Percentiles rank a stretch among this genome's conserved stretches.
Conservation (phyloP, 2,888 invertebrate species). For the Tenthredo scrophulariae region DNA sequence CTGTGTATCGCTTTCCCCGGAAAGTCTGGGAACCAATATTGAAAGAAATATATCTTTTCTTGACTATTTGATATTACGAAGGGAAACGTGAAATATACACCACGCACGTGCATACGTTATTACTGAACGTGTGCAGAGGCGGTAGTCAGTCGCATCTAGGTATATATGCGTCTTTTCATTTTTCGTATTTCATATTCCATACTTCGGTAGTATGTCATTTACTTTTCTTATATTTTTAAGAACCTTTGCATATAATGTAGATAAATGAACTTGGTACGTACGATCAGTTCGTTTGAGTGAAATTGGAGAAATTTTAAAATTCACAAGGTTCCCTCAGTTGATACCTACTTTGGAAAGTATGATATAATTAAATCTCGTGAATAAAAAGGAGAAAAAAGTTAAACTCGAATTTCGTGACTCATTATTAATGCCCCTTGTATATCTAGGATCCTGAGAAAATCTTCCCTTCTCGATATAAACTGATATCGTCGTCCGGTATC, state of each 20-base stretch:
- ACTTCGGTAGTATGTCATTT: background rate
- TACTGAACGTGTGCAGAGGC: slow-evolving; percentile 4
- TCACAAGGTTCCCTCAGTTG: no score
- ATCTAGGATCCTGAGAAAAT: background rate
- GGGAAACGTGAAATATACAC: slow-evolving; percentile 59
- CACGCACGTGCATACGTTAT: slow-evolving; percentile 43
- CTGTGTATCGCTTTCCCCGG: background rate
- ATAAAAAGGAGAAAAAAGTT: background rate
- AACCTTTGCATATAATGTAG: background rate
- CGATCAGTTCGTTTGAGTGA: no score
- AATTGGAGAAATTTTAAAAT: background rate
- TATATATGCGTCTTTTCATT: background rate
- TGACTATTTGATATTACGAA: slow-evolving; percentile 18
- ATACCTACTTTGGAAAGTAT: no score
- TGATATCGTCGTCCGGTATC: slow-evolving; percentile 2
- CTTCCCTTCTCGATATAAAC: background rate
- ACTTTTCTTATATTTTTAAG: background rate
- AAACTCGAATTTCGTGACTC: background rate
- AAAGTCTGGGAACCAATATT: background rate
- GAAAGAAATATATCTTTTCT: slow-evolving; percentile 11
- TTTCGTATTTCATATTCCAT: background rate
- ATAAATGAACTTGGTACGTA: no score
- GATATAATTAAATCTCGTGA: background rate
- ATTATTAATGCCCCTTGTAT: background rate
- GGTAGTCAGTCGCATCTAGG: background rate